A percentile compares a stretch with the other conserved stretches of the same genome.
Conservation (phyloP, 1,140 invertebrate genomes). For the Euschistus heros region DNA sequence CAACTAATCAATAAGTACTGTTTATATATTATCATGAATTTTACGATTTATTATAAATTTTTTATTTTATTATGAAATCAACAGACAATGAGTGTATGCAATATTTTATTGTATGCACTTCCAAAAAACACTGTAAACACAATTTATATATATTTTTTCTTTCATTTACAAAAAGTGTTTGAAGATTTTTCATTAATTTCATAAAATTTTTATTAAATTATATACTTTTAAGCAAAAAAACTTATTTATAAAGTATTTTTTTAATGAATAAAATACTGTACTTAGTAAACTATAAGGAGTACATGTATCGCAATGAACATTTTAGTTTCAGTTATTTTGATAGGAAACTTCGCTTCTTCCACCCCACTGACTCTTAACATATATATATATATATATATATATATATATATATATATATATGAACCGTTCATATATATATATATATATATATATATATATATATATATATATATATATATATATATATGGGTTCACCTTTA, state of each 20-base stretch:
- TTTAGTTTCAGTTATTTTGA: not conserved
- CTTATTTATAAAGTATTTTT: not conserved
- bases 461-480: conserved; percentile 5
- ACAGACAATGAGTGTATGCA: too few relatives aligned
- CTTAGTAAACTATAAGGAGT: too few relatives aligned
- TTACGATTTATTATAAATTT: too few relatives aligned
- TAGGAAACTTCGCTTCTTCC: not conserved
- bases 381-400: not conserved
- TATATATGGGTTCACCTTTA: not conserved
- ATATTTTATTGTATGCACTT: too few relatives aligned
- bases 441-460: not conserved
- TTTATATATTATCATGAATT: too few relatives aligned
- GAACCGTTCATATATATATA: not conserved
- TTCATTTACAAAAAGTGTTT: too few relatives aligned
- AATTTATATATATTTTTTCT: too few relatives aligned
- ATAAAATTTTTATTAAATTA: not conserved
- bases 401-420: not conserved
- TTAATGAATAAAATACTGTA: too few relatives aligned
- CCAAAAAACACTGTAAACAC: too few relatives aligned
- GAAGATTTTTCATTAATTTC: not conserved
- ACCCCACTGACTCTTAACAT: not conserved
- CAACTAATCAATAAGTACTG: too few relatives aligned
- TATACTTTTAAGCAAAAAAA: not conserved
- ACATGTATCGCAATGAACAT: not conserved
- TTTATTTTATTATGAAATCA: too few relatives aligned